Percentiles rank a stretch among this genome's conserved stretches.
Conservation (phyloP, 2,888 invertebrate genomes). For the Coenonympha arcania region DNA sequence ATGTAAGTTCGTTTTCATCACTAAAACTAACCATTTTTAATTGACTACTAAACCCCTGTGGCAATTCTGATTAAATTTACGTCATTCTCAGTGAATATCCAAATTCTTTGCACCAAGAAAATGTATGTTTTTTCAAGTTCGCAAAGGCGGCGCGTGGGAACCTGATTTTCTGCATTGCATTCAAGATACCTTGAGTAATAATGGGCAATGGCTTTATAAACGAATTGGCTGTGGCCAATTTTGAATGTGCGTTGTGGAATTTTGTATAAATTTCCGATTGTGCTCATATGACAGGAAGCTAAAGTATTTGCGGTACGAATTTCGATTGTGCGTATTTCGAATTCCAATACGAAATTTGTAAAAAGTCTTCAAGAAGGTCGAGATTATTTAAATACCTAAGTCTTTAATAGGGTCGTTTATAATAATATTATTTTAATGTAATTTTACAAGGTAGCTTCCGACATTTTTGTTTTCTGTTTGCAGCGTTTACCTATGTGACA, state of each 20-base stretch:
- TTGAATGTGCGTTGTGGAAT: conserved; percentile 10
- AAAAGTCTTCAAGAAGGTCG: not conserved
- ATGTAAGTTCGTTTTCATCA: conserved; percentile 46
- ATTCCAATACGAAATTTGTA: not conserved
- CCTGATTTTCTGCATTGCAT: conserved; percentile 60
- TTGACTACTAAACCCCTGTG: not conserved
- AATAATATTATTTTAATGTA: too few relatives aligned
- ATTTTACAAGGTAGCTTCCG: too few relatives aligned
- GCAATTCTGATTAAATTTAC: not conserved
- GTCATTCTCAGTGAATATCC: not conserved
- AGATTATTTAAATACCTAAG: too few relatives aligned
- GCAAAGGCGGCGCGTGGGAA: conserved; percentile 43
- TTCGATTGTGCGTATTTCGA: not conserved
- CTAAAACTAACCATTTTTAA: not conserved
- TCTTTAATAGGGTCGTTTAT: too few relatives aligned
- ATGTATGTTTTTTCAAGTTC: conserved; percentile 20
- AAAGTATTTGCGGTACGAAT: not conserved
- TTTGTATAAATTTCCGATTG: conserved; percentile 1
- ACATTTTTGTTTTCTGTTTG: too few relatives aligned
- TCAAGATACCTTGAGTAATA: conserved; percentile 47
- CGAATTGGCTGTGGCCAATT: conserved; percentile 15
- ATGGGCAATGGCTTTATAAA: conserved; percentile 37
- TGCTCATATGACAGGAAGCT: not conserved
- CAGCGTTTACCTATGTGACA: too few relatives aligned
- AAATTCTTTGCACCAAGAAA: not conserved